A percentile compares a stretch with the other conserved stretches of the same genome.
phyloP scores from a whole-genome alignment of 2,888 invertebrate genomes.

The Cheilosia scutellata region DNA sequence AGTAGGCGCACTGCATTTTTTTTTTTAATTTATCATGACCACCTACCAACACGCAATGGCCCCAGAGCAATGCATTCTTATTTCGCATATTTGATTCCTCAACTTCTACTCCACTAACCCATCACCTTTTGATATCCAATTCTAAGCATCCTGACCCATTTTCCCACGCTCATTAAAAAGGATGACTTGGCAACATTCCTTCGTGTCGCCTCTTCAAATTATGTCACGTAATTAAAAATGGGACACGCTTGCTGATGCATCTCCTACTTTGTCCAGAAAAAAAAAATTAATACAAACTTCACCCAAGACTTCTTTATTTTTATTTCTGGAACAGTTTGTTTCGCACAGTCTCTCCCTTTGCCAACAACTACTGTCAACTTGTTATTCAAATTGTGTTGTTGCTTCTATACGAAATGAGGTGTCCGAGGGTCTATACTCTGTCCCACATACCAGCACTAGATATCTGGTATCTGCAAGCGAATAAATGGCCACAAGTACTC shows the following conservation, averaged over 20 bases:
- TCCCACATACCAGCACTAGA: slow-evolving; percentile 42
- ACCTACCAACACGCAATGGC: too few relatives aligned
- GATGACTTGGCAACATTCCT: slow-evolving; percentile 32
- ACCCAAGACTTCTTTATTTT: slow-evolving; percentile 4
- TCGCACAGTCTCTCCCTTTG: slow-evolving; percentile 2
- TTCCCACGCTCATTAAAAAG: slow-evolving; percentile 36
- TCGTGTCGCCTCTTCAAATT: slow-evolving; percentile 20
- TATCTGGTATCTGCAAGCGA: slow-evolving; percentile 30
- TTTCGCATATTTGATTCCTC: background rate
- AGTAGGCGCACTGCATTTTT: too few relatives aligned
- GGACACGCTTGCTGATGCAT: slow-evolving; percentile 24
- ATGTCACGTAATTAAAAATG: slow-evolving; percentile 62
- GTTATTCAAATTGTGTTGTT: slow-evolving; percentile 63
- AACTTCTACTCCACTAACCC: background rate
- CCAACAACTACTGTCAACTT: slow-evolving; percentile 55
- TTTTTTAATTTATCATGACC: too few relatives aligned
- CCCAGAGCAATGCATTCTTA: too few relatives aligned
- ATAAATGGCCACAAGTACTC: slow-evolving; percentile 67
- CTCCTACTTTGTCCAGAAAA: slow-evolving; percentile 8
- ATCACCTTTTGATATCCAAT: background rate
- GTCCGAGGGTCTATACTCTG: slow-evolving; percentile 23
- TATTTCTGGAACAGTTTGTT: slow-evolving; percentile 15
- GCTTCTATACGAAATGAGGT: slow-evolving; percentile 24
- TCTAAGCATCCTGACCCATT: slow-evolving; percentile 21
- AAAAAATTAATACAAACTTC: slow-evolving; percentile 1